Conservation (phyloP, 2,888 invertebrate genomes). For the Nemoura dubitans region DNA sequence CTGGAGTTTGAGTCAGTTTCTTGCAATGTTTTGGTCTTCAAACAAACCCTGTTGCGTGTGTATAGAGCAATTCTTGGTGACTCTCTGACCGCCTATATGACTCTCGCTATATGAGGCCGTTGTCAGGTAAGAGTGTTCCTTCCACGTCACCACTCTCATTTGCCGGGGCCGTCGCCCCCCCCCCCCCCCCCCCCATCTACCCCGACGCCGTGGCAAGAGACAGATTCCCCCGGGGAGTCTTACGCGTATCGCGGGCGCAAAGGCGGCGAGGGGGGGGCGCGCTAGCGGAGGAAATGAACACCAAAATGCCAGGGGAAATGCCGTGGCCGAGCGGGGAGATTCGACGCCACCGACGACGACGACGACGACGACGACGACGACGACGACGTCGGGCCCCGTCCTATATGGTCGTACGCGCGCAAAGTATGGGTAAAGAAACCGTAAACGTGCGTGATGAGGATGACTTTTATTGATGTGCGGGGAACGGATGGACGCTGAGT, state of each 20-base stretch:
- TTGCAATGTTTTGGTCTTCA: too few relatives aligned
- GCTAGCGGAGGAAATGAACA: conserved; percentile 40
- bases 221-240: neutral
- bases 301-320: conserved; percentile 43
- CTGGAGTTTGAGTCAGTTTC: too few relatives aligned
- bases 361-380: too few relatives aligned
- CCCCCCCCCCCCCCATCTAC: neutral
- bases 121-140: conserved; percentile 25
- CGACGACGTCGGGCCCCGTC: too few relatives aligned
- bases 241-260: neutral
- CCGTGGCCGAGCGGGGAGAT: neutral
- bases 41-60: too few relatives aligned
- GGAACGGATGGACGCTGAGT: neutral
- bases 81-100: too few relatives aligned
- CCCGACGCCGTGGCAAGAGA: neutral
- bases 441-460: neutral
- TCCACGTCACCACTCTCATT: conserved; percentile 38
- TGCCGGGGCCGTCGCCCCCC: conserved; percentile 24
- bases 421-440: neutral
- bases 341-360: too few relatives aligned
- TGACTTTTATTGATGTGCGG: neutral
- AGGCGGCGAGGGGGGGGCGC: conserved; percentile 15
- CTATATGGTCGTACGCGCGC: neutral
- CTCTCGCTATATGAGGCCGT: neutral
- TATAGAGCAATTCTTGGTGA: too few relatives aligned